These are phyloP conservation scores for Nomia melanderi DNA, from an alignment of 1,140 invertebrate genomes.

Conservation along the genomic window DNA sequence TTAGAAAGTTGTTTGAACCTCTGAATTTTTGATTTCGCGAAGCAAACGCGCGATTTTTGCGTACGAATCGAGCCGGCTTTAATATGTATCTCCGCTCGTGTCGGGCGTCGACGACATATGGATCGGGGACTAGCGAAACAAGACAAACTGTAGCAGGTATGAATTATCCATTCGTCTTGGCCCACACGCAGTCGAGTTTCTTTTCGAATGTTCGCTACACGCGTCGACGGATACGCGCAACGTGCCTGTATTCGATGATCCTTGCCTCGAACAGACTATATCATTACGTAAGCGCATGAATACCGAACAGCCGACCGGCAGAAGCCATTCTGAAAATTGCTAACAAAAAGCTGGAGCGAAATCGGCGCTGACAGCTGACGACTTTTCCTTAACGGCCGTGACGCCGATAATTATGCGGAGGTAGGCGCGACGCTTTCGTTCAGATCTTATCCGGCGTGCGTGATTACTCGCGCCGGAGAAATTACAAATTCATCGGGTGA, in stretches of 20 bases:
- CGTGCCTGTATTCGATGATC: background rate
- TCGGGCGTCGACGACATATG: background rate
- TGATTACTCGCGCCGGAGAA: slow-evolving; percentile 26
- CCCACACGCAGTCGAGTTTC: slow-evolving; percentile 22
- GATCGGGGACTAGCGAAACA: slow-evolving; percentile 30
- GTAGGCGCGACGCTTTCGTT: slow-evolving; percentile 37
- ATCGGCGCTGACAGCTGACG: slow-evolving; percentile 56
- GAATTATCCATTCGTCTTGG: slow-evolving; percentile 39
- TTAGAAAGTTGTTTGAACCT: too few relatives aligned
- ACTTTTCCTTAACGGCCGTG: slow-evolving; percentile 41
- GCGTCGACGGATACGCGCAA: background rate
- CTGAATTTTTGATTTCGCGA: background rate
- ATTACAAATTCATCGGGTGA: slow-evolving; percentile 26
- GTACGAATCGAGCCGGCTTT: background rate
- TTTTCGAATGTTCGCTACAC: background rate
- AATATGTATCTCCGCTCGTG: background rate
- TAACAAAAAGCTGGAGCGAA: slow-evolving; percentile 1
- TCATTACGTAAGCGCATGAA: slow-evolving; percentile 1
- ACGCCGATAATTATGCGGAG: slow-evolving; percentile 47
- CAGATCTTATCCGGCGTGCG: slow-evolving; percentile 43
- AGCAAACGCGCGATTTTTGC: background rate
- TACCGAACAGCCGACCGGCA: background rate
- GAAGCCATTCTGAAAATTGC: too few relatives aligned
- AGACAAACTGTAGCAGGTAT: slow-evolving; percentile 20
- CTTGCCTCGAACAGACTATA: background rate